These are phyloP conservation scores for Platycnemis pennipes DNA, from an alignment of 2,888 invertebrate species.

Conservation along the genomic window DNA sequence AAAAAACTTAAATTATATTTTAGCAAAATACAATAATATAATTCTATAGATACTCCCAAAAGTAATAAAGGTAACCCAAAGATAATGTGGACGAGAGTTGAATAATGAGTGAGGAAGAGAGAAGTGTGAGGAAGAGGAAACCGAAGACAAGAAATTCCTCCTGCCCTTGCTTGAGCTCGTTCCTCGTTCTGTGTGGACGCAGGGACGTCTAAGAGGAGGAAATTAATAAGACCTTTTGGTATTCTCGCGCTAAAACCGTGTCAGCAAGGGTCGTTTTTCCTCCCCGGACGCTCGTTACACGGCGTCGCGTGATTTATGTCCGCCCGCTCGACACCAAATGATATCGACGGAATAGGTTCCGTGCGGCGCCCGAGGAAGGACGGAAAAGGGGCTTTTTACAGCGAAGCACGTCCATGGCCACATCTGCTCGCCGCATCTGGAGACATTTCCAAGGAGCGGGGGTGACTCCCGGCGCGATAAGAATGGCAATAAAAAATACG, in stretches of 20 bases:
- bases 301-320: not conserved
- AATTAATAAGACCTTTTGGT: conserved; percentile 25
- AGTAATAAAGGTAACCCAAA: too few relatives aligned
- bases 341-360: conserved; percentile 24
- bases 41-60: too few relatives aligned
- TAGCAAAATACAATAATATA: too few relatives aligned
- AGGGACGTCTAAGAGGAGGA: not conserved
- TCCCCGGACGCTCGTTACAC: not conserved
- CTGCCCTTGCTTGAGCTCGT: not conserved
- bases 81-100: too few relatives aligned
- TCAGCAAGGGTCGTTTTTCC: not conserved
- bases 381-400: not conserved
- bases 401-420: conserved; percentile 20
- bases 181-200: not conserved
- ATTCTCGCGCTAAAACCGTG: conserved; percentile 12
- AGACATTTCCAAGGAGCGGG: not conserved
- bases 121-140: not conserved
- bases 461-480: not conserved
- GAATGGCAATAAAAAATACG: not conserved
- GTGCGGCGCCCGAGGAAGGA: not conserved
- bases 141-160: not conserved
- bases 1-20: too few relatives aligned
- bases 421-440: conserved; percentile 26
- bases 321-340: conserved; percentile 6
- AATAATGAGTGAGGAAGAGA: not conserved